Base-by-base conservation (phyloP, 92 coral and sea anemone species). In the Zoanthus sociatus region DNA sequence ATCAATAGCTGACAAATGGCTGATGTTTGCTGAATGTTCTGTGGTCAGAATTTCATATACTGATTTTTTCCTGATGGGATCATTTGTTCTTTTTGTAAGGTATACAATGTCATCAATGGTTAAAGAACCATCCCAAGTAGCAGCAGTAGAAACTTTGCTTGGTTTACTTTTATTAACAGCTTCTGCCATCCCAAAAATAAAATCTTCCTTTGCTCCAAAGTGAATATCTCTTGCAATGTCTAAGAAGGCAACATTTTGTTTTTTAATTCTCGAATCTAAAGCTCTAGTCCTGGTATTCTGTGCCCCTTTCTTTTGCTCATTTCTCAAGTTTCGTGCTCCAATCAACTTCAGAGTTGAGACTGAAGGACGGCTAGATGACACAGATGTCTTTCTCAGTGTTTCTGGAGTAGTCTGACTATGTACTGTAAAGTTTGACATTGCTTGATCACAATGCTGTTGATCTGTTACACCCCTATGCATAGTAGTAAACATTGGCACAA, bases 111-210 rank as follows among this genome's bases (percentile, higher is more conserved):
- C 83, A 18, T 76, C 76, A 45, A 81, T 56, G 13, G 89, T 16
- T 76, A 86, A 46, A 11, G 50, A 46, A 26, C 89, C 89, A 86
- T 86, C 89, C 83, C 83, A 73, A 11, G 64, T 18, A 15, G 66
- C 61, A 73, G 16, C 60, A 71, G 15, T 71, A n/a, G 78, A 71
- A 51, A 11, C 20, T 54, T 71, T 56, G 71, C 70, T 73, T 61
- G 26, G 45, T 47, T 64, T 86, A 46, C 54, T 71, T 45, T 71
- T 71, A 45, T 17, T 76, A 15, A 63, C 89, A 13, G 79, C 5
- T 15, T 76, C 66, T 53, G 83, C 76, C 32, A 86, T 48, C 33
- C 83, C 78, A 20, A 73, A 13, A 58, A 58, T 58, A 58, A 58
- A 58, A 58, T 58, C 66, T 58, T 58, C 17, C 66, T 58, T 58